Percentiles rank a stretch among this genome's conserved stretches.
Conservation (phyloP, 2,113 vertebrate genomes). For the Pangasianodon hypophthalmus region DNA sequence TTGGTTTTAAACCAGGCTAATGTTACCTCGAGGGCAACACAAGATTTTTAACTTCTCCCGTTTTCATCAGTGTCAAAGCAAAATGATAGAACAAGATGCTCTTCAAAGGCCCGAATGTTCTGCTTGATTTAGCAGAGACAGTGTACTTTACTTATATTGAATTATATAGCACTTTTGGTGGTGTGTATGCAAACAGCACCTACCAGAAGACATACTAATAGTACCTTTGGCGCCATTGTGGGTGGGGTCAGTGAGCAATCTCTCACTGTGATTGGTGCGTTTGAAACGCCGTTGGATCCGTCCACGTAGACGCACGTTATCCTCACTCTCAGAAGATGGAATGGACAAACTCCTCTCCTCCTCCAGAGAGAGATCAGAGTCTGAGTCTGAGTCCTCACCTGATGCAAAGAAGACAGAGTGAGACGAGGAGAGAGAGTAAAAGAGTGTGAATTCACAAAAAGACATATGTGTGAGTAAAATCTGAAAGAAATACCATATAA, state of each 20-base stretch:
- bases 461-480: neutral
- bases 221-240: constrained; percentile 88
- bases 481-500: neutral
- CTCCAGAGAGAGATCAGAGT: constrained; percentile 94
- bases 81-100: neutral
- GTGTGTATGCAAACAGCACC: neutral
- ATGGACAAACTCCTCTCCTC: constrained; percentile 95
- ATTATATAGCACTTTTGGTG: neutral
- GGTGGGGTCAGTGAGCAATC: constrained; percentile 86
- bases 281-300: constrained; percentile 91
- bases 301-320: constrained; percentile 88
- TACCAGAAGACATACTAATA: neutral
- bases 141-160: neutral
- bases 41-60: neutral
- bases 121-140: neutral
- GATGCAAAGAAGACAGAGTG: constrained; percentile 15
- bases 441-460: neutral
- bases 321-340: constrained; percentile 94
- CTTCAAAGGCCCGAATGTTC: neutral
- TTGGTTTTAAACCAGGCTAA: neutral
- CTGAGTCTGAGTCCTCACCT: constrained; percentile 94
- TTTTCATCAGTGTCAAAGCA: neutral
- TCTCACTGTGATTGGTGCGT: constrained; percentile 87
- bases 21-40: neutral
- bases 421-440: neutral